phyloP scores from a whole-genome alignment of 2,113 vertebrate genomes.

The Channa maculata region DNA sequence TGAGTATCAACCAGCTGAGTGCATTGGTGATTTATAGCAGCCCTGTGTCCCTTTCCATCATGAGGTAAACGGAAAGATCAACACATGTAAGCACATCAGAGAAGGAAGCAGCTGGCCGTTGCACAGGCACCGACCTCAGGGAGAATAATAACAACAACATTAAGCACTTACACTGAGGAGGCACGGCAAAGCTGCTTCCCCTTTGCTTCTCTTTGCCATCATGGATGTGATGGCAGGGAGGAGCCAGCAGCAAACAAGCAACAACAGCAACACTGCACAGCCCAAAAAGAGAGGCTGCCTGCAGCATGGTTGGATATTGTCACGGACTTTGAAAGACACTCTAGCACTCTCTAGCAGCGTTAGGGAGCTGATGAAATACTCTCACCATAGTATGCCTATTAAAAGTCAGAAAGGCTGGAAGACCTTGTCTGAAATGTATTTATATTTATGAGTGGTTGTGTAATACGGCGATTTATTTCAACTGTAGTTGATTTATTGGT shows the following conservation, averaged over 20 bases:
- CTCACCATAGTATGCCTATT: slow-evolving; percentile 15
- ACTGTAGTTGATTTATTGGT: background rate
- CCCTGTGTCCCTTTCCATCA: slow-evolving; percentile 70
- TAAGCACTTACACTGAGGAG: slow-evolving; percentile 54
- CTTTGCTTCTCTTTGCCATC: slow-evolving; percentile 31
- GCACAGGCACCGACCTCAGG: slow-evolving; percentile 67
- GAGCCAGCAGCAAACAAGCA: slow-evolving; percentile 47
- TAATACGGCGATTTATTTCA: background rate
- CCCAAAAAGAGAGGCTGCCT: slow-evolving; percentile 27
- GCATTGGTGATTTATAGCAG: slow-evolving; percentile 67
- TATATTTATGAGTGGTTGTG: too few relatives aligned
- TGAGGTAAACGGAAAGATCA: slow-evolving; percentile 82
- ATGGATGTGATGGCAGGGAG: slow-evolving; percentile 48
- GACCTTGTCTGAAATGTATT: slow-evolving; percentile 7
- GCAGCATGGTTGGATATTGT: slow-evolving; percentile 19
- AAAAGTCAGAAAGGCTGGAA: slow-evolving; percentile 14
- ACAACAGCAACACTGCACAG: slow-evolving; percentile 33
- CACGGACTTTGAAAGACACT: slow-evolving; percentile 17
- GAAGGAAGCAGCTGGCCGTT: slow-evolving; percentile 80
- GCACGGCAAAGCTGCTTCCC: slow-evolving; percentile 52
- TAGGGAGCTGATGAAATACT: slow-evolving; percentile 24
- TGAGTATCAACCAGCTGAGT: slow-evolving; percentile 52
- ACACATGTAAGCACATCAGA: slow-evolving; percentile 75
- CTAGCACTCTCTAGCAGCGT: slow-evolving; percentile 19
- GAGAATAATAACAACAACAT: slow-evolving; percentile 79